Percentiles rank a stretch among this genome's conserved stretches.
Conservation (phyloP, 2,797 vertebrate genomes). For the Lithobates pipiens region DNA sequence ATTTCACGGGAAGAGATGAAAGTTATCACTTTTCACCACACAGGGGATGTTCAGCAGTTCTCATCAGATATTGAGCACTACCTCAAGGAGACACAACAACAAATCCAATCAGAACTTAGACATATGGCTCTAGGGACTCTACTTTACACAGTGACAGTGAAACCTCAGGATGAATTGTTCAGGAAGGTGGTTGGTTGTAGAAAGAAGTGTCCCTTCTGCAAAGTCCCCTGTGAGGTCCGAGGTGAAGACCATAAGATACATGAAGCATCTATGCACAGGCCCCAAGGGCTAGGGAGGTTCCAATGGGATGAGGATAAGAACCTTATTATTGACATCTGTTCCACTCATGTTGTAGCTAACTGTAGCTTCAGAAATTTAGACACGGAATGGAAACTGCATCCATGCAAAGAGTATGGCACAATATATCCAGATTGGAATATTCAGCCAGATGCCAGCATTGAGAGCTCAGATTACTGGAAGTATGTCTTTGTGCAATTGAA, state of each 20-base stretch:
- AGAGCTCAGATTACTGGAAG: conserved; percentile 78
- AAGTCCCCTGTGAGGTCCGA: conserved; percentile 72
- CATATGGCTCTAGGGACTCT: conserved; percentile 20
- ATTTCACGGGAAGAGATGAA: conserved; percentile 66
- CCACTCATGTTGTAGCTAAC: conserved; percentile 49
- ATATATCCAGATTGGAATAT: conserved; percentile 73
- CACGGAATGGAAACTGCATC: background rate
- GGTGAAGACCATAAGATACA: conserved; percentile 66
- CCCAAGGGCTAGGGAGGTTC: conserved; percentile 56
- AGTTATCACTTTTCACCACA: conserved; percentile 74
- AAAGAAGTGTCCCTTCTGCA: conserved; percentile 71
- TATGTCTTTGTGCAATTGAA: conserved; percentile 74
- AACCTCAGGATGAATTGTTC: conserved; percentile 47
- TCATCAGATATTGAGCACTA: conserved; percentile 68
- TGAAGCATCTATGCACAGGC: conserved; percentile 66
- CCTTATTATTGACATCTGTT: conserved; percentile 63
- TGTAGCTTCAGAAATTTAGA: background rate
- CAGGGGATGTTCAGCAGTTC: conserved; percentile 70
- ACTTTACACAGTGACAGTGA: conserved; percentile 6
- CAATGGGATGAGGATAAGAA: rapidly evolving
- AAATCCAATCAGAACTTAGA: conserved; percentile 10
- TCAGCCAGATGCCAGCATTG: conserved; percentile 66
- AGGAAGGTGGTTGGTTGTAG: conserved; percentile 52
- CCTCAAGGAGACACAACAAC: conserved; percentile 43
- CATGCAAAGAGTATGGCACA: conserved; percentile 66